Conservation (phyloP, 2,888 invertebrate species). For the Anticlea derivata region DNA sequence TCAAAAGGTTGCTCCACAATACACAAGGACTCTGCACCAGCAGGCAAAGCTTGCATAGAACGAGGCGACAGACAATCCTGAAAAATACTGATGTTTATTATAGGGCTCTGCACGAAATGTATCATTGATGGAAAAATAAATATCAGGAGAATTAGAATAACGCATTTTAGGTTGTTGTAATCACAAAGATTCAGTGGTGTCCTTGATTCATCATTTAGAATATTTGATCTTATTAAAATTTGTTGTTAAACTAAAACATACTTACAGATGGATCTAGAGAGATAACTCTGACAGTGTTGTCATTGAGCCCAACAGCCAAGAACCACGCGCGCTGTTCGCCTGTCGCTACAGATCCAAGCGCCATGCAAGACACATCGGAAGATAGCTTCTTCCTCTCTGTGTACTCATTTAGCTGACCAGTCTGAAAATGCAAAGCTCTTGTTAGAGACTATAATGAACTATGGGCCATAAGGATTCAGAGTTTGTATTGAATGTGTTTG, state of each 20-base stretch:
- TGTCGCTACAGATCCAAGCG: slow-evolving; percentile 95
- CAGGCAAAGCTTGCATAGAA: slow-evolving; percentile 98
- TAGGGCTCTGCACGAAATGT: background rate
- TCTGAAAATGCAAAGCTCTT: slow-evolving; percentile 82
- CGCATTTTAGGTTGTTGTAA: slow-evolving; percentile 80
- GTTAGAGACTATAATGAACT: slow-evolving; percentile 17
- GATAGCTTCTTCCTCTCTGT: slow-evolving; percentile 98
- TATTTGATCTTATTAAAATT: background rate
- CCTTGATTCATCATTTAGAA: slow-evolving; percentile 76
- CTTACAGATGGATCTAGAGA: slow-evolving; percentile 96
- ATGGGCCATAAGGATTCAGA: too few species aligned
- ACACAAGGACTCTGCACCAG: slow-evolving; percentile 97
- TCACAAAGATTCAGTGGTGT: slow-evolving; percentile 80
- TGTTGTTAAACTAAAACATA: background rate
- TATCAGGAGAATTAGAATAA: slow-evolving; percentile 75
- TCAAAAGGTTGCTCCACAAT: slow-evolving; percentile 93
- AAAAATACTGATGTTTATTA: slow-evolving; percentile 30
- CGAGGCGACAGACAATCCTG: slow-evolving; percentile 97
- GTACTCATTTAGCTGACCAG: slow-evolving; percentile 98
- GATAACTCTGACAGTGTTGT: slow-evolving; percentile 98
- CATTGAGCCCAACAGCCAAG: slow-evolving; percentile 96
- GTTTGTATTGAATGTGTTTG: slow-evolving; percentile 54
- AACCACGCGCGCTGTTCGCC: slow-evolving; percentile 98
- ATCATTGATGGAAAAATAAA: background rate
- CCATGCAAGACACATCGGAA: slow-evolving; percentile 99